phyloP scores from a whole-genome alignment of 2,113 vertebrate species.

The Fukomys damarensis region DNA sequence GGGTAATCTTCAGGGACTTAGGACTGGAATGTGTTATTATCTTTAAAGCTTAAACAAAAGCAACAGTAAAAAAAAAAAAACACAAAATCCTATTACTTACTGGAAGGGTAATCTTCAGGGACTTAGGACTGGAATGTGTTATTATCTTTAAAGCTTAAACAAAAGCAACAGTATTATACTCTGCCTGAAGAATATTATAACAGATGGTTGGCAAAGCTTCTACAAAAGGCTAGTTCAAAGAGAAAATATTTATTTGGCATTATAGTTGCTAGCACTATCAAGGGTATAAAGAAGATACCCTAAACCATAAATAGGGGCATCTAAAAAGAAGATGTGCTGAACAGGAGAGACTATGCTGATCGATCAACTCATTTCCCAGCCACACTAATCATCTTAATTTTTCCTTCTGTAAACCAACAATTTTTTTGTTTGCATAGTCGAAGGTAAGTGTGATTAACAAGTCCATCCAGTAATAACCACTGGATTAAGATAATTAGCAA shows the following conservation, averaged over 20 bases:
- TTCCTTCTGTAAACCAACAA: background rate
- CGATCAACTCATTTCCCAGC: background rate
- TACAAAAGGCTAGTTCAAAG: conserved; percentile 33
- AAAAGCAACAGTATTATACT: conserved; percentile 59
- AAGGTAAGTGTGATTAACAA: conserved; percentile 3
- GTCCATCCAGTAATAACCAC: background rate
- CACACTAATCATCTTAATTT: conserved; percentile 1
- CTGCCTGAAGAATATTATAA: conserved; percentile 53
- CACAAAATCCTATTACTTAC: conserved; percentile 58
- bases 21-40: conserved; percentile 37
- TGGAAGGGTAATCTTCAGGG: conserved; percentile 40
- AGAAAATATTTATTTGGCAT: conserved; percentile 30
- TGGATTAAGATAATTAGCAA: background rate
- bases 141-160: conserved; percentile 58
- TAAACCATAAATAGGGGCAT: background rate
- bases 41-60: conserved; percentile 64
- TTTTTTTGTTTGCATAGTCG: background rate
- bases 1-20: conserved; percentile 41
- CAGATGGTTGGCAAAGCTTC: conserved; percentile 42
- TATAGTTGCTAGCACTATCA: background rate
- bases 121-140: conserved; percentile 33
- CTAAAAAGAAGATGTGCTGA: background rate
- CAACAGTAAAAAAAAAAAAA: background rate
- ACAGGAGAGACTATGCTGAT: background rate
- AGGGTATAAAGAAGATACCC: background rate